Evolutionary conservation across 2,113 vertebrate species (phyloP), one percentile per base, ranked within the genome.

Genomic region (Neofelis nebulosa): DNA sequence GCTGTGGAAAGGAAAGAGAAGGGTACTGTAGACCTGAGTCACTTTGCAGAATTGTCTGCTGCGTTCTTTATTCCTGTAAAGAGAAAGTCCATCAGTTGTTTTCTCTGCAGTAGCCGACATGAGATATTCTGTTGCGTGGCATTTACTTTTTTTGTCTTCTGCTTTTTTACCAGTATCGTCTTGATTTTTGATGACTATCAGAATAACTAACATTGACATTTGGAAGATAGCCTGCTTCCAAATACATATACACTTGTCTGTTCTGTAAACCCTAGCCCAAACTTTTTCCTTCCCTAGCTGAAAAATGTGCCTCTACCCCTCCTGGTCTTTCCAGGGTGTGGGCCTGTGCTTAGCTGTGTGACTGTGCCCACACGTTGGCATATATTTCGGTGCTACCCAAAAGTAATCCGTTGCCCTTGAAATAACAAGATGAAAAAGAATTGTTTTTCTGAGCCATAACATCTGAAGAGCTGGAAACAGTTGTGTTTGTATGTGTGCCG

Each of bases 401-500:
- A 95, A 91, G 86, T 95, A 94, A 92, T 52, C 5, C 2, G 36
- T 85, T 94, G 85, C 61, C 94, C 85, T 96, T 96, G 94, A 97
- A 97, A 92, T 96, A 95, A 85, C 87, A 86, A 52, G 69, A 83
- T 36, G 79, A 29, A 87, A 87, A 95, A 90, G 86, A 91, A 87
- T 21, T 18, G 69, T 69, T 80, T 95, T 97, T 96, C 88, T 81
- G 85, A 98, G 88, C 68, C 68, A 5, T 63, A 88, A 79, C 78
- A 90, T 95, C 97, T 81, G 63, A 97, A 92, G 93, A 95, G 81
- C 95, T 97, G 78, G 96, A 86, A 98, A 68, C 55, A 76, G 90
- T 89, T 83, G 25, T 97, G 78, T 97, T 88, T 96, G 78, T 96
- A 25, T 92, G 48, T 87, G 66, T 91, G 78, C 84, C 33, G 94